These are phyloP conservation scores for Amiota communis DNA, from an alignment of 2,888 invertebrate species.

Conservation along the genomic window DNA sequence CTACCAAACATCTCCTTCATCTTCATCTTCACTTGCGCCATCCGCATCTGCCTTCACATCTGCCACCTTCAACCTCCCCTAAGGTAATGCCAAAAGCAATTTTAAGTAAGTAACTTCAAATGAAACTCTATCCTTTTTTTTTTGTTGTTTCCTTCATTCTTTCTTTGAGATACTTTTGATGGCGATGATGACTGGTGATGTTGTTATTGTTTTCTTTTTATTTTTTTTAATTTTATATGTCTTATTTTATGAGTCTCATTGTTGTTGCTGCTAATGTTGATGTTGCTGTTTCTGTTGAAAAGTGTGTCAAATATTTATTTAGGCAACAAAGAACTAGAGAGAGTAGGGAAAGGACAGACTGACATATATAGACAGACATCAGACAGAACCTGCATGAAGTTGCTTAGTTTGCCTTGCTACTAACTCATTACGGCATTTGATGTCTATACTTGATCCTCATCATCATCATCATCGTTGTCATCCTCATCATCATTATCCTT, in stretches of 20 bases:
- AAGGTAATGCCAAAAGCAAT: too few relatives aligned
- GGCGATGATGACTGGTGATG: neutral
- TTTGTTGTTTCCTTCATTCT: neutral
- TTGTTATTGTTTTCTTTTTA: neutral
- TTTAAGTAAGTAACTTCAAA: too few relatives aligned
- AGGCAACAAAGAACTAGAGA: neutral
- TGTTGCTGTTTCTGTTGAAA: slow-evolving; percentile 5
- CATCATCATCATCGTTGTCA: neutral
- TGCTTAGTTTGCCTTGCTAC: neutral
- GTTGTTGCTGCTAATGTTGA: neutral
- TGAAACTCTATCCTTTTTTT: neutral
- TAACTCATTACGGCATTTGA: neutral
- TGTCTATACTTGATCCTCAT: neutral
- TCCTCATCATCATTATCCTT: neutral
- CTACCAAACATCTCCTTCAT: too few relatives aligned
- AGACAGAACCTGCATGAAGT: neutral
- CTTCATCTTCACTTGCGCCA: too few relatives aligned
- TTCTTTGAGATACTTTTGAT: too few relatives aligned
- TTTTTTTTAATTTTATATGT: neutral
- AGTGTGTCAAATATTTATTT: slow-evolving; percentile 16
- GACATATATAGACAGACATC: neutral
- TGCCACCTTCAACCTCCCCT: too few relatives aligned
- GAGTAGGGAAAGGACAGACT: neutral
- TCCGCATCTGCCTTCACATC: too few relatives aligned
- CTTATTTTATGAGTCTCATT: neutral